Evolutionary conservation across 2,113 vertebrate genomes (phyloP).

Genomic region (Macaca fascicularis): DNA sequence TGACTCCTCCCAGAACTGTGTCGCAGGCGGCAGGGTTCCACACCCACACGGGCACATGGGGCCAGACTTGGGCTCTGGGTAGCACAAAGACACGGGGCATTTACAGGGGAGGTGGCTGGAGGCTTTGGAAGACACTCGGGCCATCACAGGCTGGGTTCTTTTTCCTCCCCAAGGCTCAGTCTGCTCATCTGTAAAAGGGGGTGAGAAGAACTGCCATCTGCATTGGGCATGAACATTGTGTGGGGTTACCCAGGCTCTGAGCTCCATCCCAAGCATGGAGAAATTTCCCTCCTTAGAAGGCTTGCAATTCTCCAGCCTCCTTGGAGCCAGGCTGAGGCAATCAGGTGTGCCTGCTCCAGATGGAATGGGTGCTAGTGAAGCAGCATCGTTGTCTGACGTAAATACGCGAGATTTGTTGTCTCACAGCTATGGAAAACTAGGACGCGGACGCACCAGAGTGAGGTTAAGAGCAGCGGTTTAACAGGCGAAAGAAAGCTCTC

Average conservation of each 20-base stretch:
- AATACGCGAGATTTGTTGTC: too few species aligned
- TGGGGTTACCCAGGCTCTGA: neutral
- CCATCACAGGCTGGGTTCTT: accelerated
- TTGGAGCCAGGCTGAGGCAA: neutral
- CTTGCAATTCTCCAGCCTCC: neutral
- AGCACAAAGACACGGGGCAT: neutral
- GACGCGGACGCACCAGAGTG: too few species aligned
- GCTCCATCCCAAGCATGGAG: neutral
- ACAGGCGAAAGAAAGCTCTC: too few species aligned
- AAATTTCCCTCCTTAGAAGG: neutral
- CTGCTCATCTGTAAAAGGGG: neutral
- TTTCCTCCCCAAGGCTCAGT: neutral
- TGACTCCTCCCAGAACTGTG: neutral
- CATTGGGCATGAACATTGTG: neutral
- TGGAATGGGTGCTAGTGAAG: neutral
- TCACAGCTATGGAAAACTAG: too few species aligned
- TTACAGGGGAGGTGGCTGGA: neutral
- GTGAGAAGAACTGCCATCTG: neutral
- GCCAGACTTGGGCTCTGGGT: neutral
- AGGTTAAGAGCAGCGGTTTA: too few species aligned
- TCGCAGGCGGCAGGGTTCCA: neutral
- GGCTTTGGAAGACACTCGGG: neutral
- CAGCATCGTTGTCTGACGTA: too few species aligned
- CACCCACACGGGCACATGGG: neutral
- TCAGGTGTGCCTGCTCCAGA: neutral